Evolutionary conservation across 2,888 invertebrate genomes (phyloP).

Genomic region (Leptopilina syphax): DNA sequence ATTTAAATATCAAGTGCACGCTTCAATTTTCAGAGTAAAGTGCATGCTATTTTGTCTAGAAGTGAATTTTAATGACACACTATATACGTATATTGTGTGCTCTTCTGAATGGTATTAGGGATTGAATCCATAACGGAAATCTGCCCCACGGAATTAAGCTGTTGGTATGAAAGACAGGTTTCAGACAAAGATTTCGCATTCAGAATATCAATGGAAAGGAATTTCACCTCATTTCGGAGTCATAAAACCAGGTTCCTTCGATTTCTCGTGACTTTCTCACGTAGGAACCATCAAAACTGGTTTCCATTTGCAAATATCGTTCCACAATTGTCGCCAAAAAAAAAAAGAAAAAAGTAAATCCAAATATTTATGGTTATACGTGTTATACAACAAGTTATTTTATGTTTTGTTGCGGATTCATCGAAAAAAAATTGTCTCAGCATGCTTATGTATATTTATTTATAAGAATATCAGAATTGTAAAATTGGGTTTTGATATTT

Average conservation of each 20-base stretch:
- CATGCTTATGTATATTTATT: too few relatives aligned
- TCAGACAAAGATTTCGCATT: constrained; percentile 33
- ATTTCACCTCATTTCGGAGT: constrained; percentile 64
- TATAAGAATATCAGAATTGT: too few relatives aligned
- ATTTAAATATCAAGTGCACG: background rate
- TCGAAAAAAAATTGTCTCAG: too few relatives aligned
- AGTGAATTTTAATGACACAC: constrained; percentile 10
- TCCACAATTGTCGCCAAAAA: constrained; percentile 6
- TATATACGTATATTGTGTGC: background rate
- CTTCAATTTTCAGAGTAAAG: background rate
- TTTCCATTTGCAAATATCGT: constrained; percentile 32
- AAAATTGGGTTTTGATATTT: too few relatives aligned
- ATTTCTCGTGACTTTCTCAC: constrained; percentile 44
- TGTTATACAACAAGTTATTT: constrained; percentile 16
- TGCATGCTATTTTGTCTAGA: background rate
- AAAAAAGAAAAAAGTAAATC: constrained; percentile 12
- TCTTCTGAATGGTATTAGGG: constrained; percentile 12
- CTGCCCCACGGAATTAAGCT: constrained; percentile 20
- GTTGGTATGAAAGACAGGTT: constrained; percentile 35
- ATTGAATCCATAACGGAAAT: constrained; percentile 33
- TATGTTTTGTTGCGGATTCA: background rate
- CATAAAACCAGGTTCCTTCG: constrained; percentile 53
- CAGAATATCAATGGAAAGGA: constrained; percentile 58
- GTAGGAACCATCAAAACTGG: constrained; percentile 33
- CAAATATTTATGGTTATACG: constrained; percentile 16